Conservation (phyloP, 2,113 vertebrate species). For the Oxyura jamaicensis region DNA sequence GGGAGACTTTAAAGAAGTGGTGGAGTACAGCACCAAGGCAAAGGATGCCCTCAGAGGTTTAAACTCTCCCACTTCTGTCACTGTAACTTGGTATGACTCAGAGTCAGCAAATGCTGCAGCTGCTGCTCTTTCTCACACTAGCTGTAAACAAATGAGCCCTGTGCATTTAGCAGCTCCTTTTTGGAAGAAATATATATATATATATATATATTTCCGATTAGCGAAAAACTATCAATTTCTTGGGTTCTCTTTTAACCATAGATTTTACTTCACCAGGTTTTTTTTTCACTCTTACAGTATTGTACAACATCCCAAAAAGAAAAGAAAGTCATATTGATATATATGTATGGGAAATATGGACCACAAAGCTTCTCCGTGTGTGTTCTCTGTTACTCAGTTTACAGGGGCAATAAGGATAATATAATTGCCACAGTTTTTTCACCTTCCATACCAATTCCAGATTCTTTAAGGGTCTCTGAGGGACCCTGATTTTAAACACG, state of each 20-base stretch:
- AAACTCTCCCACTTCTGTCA: constrained; percentile 12
- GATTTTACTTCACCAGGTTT: background rate
- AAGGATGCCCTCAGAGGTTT: background rate
- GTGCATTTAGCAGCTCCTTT: background rate
- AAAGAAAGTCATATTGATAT: background rate
- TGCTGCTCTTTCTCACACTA: background rate
- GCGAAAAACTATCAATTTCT: background rate
- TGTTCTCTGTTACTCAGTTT: background rate
- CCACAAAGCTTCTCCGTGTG: background rate
- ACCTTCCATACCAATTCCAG: background rate
- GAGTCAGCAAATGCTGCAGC: background rate
- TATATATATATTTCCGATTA: background rate
- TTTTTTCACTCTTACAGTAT: background rate
- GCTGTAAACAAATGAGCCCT: background rate
- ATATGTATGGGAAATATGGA: background rate
- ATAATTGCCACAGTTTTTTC: background rate
- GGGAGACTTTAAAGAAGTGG: constrained; percentile 17
- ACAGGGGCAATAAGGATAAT: background rate
- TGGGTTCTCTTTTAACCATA: background rate
- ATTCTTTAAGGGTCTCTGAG: background rate
- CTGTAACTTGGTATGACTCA: background rate
- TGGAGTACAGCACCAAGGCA: background rate
- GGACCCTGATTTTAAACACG: background rate
- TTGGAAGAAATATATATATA: background rate
- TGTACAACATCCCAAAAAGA: background rate